Conservation (phyloP, 2,797 vertebrate species). For the Intellagama lesueurii region DNA sequence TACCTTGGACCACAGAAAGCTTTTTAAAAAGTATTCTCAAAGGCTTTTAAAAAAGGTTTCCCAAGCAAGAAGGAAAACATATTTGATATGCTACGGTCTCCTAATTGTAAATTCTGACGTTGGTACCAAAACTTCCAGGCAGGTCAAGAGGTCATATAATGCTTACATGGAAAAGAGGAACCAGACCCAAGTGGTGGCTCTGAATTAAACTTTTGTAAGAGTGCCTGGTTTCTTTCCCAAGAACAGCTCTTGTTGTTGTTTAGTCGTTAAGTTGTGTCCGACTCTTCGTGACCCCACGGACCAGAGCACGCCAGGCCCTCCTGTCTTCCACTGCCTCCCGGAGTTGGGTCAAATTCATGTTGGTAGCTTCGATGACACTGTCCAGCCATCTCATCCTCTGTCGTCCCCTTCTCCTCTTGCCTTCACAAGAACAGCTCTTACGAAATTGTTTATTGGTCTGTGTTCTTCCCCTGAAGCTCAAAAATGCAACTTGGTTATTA, state of each 20-base stretch:
- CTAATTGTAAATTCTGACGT: neutral
- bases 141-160: fast-evolving
- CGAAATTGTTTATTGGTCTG: conserved; percentile 27
- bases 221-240: conserved; percentile 21
- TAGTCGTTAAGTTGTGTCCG: too few relatives aligned
- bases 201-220: conserved; percentile 7
- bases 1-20: neutral
- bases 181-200: neutral
- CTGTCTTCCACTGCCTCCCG: too few relatives aligned
- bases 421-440: conserved; percentile 4
- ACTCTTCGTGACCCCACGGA: too few relatives aligned
- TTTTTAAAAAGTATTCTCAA: neutral
- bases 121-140: conserved; percentile 16
- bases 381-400: too few relatives aligned
- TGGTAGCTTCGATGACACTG: too few relatives aligned
- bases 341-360: too few relatives aligned
- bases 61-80: neutral
- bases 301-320: too few relatives aligned
- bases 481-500: conserved; percentile 1
- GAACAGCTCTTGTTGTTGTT: neutral
- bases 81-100: neutral
- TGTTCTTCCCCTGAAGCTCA: conserved; percentile 5
- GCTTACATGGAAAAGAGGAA: conserved; percentile 26
- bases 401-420: too few relatives aligned
- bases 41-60: neutral